These are phyloP conservation scores for Muscina levida DNA, from an alignment of 2,888 invertebrate genomes.

Conservation along the genomic window DNA sequence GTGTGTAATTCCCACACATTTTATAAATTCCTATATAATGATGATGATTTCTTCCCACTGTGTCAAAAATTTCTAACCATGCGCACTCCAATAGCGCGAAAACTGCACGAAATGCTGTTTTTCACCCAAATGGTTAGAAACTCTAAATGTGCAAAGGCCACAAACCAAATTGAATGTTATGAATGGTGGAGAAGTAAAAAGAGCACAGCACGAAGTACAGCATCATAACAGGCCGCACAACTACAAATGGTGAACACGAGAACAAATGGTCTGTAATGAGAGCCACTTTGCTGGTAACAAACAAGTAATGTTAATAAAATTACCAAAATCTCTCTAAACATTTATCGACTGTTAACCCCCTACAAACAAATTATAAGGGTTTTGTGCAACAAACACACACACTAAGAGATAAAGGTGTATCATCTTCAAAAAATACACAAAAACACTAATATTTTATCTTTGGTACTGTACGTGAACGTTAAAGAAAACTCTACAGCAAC, in stretches of 20 bases:
- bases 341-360: background rate
- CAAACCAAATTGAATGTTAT: slow-evolving; percentile 50
- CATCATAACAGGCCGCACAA: slow-evolving; percentile 38
- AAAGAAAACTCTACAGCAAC: too few relatives aligned
- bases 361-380: too few relatives aligned
- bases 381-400: background rate
- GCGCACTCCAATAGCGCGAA: slow-evolving; percentile 43
- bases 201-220: slow-evolving; percentile 47
- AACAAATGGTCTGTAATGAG: too few relatives aligned
- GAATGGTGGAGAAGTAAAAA: slow-evolving; percentile 5
- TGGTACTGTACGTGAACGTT: slow-evolving; percentile 11
- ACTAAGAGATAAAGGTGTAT: slow-evolving; percentile 6
- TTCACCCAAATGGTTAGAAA: background rate
- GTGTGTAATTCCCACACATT: too few relatives aligned
- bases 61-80: slow-evolving; percentile 41
- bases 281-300: slow-evolving; percentile 1
- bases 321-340: slow-evolving; percentile 32
- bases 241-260: too few relatives aligned
- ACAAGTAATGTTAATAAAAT: slow-evolving; percentile 7
- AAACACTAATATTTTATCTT: too few relatives aligned
- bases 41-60: background rate
- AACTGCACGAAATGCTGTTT: slow-evolving; percentile 31
- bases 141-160: background rate
- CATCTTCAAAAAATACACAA: slow-evolving; percentile 23
- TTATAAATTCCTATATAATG: too few relatives aligned